Percentiles rank a stretch among this genome's conserved stretches.
phyloP scores from a whole-genome alignment of 2,113 vertebrate genomes.

The Corythornis madagascariensis region DNA sequence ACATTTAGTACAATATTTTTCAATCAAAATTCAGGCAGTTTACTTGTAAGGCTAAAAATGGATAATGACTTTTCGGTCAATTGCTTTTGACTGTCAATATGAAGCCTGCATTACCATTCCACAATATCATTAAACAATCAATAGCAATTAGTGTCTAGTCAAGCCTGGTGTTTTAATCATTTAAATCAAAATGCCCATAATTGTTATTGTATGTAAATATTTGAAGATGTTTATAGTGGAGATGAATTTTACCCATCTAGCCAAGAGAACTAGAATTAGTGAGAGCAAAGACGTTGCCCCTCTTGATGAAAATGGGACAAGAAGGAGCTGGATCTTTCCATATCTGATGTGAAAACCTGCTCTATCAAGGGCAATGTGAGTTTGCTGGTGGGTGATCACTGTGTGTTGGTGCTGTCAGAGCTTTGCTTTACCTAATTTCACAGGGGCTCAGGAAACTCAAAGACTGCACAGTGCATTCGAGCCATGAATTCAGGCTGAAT shows the following conservation, averaged over 20 bases:
- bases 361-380: background rate
- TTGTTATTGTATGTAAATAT: slow-evolving; percentile 74
- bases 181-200: slow-evolving; percentile 72
- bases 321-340: background rate
- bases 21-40: slow-evolving; percentile 65
- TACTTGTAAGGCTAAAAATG: slow-evolving; percentile 72
- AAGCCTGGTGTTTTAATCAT: slow-evolving; percentile 73
- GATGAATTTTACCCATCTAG: slow-evolving; percentile 46
- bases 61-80: slow-evolving; percentile 74
- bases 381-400: background rate
- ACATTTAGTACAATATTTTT: slow-evolving; percentile 48
- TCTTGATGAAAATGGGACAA: background rate
- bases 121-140: slow-evolving; percentile 77
- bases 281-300: background rate
- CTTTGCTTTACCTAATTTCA: background rate
- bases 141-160: slow-evolving; percentile 77
- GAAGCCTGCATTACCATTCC: slow-evolving; percentile 68
- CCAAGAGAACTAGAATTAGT: background rate
- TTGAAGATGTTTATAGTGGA: slow-evolving; percentile 59
- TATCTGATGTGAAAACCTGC: background rate
- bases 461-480: background rate
- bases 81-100: slow-evolving; percentile 74
- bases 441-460: background rate
- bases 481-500: background rate
- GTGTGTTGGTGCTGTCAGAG: background rate